Conservation (phyloP, 1,140 invertebrate species). For the Dryas iulia region DNA sequence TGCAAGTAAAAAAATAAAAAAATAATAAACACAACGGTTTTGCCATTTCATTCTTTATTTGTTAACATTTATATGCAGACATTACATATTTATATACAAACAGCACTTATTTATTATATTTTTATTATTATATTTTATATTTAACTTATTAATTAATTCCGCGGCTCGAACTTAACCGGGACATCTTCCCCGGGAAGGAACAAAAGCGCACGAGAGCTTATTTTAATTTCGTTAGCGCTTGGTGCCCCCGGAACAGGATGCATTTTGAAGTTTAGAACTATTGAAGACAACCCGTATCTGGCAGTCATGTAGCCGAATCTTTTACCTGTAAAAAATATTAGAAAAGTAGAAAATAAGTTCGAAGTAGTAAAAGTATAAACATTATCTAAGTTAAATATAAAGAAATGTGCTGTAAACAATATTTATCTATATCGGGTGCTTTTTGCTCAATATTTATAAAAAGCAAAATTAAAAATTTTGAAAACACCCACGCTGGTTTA, state of each 20-base stretch:
- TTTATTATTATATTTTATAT: background rate
- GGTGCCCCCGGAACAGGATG: slow-evolving; percentile 15
- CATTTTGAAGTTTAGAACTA: slow-evolving; percentile 27
- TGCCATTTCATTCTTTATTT: too few species aligned
- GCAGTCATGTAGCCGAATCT: slow-evolving; percentile 23
- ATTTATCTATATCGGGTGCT: too few species aligned
- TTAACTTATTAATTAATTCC: slow-evolving; percentile 6
- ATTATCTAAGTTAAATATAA: too few species aligned
- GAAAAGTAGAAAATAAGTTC: too few species aligned
- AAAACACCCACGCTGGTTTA: too few species aligned
- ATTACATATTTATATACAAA: background rate
- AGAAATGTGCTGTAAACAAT: too few species aligned
- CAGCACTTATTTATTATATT: background rate
- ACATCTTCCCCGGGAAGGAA: slow-evolving; percentile 26
- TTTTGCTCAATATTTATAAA: too few species aligned
- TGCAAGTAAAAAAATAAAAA: too few species aligned
- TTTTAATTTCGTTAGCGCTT: slow-evolving; percentile 18
- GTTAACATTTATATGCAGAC: too few species aligned
- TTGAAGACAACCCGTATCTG: background rate
- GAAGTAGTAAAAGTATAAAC: too few species aligned
- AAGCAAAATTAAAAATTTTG: too few species aligned
- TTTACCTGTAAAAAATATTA: slow-evolving; percentile 16
- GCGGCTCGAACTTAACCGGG: slow-evolving; percentile 31
- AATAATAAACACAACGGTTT: too few species aligned
- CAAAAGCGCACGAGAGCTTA: slow-evolving; percentile 22